A percentile compares a stretch with the other conserved stretches of the same genome.
phyloP scores from a whole-genome alignment of 2,888 invertebrate genomes.

The Hydroisotoma schaefferi region DNA sequence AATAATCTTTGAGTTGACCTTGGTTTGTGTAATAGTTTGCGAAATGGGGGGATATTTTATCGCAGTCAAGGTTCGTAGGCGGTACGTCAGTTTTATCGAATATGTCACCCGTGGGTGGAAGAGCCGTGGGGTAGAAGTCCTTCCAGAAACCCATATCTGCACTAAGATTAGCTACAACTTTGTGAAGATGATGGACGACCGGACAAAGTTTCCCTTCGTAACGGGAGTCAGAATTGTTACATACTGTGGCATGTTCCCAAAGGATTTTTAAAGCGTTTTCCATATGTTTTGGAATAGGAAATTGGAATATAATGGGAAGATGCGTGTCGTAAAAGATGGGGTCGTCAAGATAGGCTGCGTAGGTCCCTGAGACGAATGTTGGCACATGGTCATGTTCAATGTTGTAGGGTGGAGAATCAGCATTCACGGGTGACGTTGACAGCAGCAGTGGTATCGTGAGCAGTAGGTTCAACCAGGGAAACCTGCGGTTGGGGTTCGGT shows the following conservation, averaged over 20 bases:
- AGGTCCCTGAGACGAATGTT: constrained; percentile 28
- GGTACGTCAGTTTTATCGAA: not conserved
- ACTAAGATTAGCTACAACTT: constrained; percentile 34
- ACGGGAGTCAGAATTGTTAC: constrained; percentile 18
- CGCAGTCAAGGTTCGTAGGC: constrained; percentile 16
- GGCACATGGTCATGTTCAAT: constrained; percentile 10
- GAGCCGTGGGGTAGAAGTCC: constrained; percentile 9
- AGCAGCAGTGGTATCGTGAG: too few species aligned
- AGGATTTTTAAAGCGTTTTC: constrained; percentile 27
- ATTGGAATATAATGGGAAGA: constrained; percentile 32
- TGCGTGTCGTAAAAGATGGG: constrained; percentile 38
- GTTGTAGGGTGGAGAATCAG: too few species aligned
- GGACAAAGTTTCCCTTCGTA: constrained; percentile 38
- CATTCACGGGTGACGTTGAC: too few species aligned
- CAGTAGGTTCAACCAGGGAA: too few species aligned
- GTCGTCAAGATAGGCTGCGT: constrained; percentile 30
- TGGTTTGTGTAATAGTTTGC: constrained; percentile 24
- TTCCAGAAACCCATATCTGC: constrained; percentile 41
- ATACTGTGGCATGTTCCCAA: constrained; percentile 25
- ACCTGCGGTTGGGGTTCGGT: too few species aligned
- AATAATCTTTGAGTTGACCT: constrained; percentile 23
- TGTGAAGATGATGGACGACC: constrained; percentile 33
- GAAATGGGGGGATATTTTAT: constrained; percentile 33
- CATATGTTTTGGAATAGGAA: constrained; percentile 36
- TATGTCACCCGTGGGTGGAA: not conserved